Percentiles rank a stretch among this genome's conserved stretches.
Evolutionary conservation across 64 coral and sea anemone species (phyloP).

Genomic region (Montipora cactus): DNA sequence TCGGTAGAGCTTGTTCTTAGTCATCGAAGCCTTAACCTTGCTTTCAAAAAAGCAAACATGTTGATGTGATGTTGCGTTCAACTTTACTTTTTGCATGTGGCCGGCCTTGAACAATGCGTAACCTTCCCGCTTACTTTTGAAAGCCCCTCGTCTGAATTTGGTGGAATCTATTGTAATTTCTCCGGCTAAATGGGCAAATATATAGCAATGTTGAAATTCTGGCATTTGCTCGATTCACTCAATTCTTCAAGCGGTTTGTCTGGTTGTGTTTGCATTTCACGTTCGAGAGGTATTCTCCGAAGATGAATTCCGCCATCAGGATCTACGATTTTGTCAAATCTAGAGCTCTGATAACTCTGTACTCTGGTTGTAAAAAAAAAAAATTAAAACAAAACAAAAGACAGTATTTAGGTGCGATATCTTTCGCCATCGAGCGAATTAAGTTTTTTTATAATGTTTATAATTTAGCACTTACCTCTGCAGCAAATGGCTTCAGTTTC

Average conservation of each 20-base stretch:
- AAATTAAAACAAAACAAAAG: neutral
- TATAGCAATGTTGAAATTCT: conserved; percentile 41
- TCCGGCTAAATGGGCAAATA: conserved; percentile 40
- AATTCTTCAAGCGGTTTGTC: neutral
- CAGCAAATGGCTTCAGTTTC: neutral
- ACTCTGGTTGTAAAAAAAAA: conserved; percentile 11
- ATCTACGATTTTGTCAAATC: conserved; percentile 32
- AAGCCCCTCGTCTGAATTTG: conserved; percentile 36
- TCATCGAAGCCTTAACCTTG: conserved; percentile 35
- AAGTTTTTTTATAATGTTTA: neutral
- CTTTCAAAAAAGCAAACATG: conserved; percentile 40
- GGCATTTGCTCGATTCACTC: conserved; percentile 14
- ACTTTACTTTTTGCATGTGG: conserved; percentile 35
- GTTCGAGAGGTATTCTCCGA: conserved; percentile 1
- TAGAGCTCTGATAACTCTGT: conserved; percentile 9
- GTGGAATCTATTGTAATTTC: neutral
- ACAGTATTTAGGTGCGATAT: neutral
- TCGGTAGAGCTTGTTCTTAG: conserved; percentile 29
- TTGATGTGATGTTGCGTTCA: conserved; percentile 10
- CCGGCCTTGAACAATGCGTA: conserved; percentile 39
- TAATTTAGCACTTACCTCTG: neutral
- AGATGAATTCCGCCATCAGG: conserved; percentile 39
- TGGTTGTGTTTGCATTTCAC: neutral
- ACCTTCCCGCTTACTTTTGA: conserved; percentile 52
- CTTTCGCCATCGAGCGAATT: neutral